phyloP scores from a whole-genome alignment of 2,113 vertebrate genomes.

The Amia ocellicauda region DNA sequence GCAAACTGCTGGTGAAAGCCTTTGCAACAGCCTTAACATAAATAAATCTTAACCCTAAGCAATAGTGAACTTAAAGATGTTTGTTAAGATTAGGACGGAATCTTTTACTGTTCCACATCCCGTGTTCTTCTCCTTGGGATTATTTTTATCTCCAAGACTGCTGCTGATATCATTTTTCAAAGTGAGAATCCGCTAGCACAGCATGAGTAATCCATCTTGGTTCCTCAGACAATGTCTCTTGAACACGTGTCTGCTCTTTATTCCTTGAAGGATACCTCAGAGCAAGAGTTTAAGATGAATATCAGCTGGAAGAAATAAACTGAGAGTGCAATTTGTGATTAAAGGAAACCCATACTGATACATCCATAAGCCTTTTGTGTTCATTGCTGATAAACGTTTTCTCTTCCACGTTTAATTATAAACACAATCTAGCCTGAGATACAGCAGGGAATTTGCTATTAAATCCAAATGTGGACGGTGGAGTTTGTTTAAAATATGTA shows the following conservation, averaged over 20 bases:
- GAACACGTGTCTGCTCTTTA: conserved; percentile 65
- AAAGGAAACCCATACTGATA: conserved; percentile 51
- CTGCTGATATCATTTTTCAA: conserved; percentile 70
- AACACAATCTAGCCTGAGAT: conserved; percentile 41
- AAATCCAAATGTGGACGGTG: conserved; percentile 38
- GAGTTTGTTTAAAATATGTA: conserved; percentile 48
- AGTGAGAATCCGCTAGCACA: conserved; percentile 63
- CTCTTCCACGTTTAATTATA: conserved; percentile 51
- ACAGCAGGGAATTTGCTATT: conserved; percentile 40
- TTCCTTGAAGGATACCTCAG: conserved; percentile 62
- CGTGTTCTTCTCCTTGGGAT: conserved; percentile 49
- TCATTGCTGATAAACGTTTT: conserved; percentile 40
- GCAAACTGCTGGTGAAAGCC: background rate
- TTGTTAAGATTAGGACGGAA: conserved; percentile 56
- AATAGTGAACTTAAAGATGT: conserved; percentile 55
- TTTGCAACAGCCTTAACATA: background rate
- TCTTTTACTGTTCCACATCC: conserved; percentile 41
- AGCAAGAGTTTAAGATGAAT: conserved; percentile 54
- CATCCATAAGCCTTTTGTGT: conserved; percentile 32
- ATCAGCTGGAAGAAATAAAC: conserved; percentile 51
- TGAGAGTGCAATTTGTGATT: conserved; percentile 58
- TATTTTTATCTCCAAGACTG: conserved; percentile 65
- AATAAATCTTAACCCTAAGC: conserved; percentile 33
- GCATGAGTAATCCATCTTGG: conserved; percentile 72
- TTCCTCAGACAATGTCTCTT: conserved; percentile 61